phyloP scores from a whole-genome alignment of 2,888 invertebrate genomes.

The Bombylius major region DNA sequence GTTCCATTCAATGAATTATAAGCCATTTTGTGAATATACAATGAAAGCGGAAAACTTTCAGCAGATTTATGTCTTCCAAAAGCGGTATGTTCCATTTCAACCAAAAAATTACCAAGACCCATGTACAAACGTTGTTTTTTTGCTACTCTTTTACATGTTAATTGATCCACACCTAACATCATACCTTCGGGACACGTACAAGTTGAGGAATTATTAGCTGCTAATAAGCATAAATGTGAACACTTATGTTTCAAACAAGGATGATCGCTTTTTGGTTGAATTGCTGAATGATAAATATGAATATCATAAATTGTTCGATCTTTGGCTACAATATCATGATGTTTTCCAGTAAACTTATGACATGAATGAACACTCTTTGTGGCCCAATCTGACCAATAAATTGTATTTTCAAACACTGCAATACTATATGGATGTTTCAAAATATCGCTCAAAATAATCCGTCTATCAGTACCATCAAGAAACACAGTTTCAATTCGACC shows the following conservation, averaged over 20 bases:
- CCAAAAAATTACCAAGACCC: conserved; percentile 43
- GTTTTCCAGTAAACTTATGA: conserved; percentile 63
- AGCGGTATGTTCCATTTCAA: conserved; percentile 49
- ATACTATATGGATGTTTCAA: conserved; percentile 72
- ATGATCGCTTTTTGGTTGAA: conserved; percentile 43
- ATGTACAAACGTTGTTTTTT: conserved; percentile 34
- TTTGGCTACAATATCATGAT: conserved; percentile 42
- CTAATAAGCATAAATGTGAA: conserved; percentile 64
- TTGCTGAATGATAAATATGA: conserved; percentile 59
- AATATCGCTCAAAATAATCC: conserved; percentile 45
- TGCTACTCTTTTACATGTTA: conserved; percentile 43
- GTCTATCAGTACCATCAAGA: conserved; percentile 52
- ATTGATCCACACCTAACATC: conserved; percentile 41
- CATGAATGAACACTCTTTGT: conserved; percentile 60
- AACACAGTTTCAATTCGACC: conserved; percentile 50
- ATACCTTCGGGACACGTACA: conserved; percentile 72
- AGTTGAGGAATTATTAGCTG: conserved; percentile 41
- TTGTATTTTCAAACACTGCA: conserved; percentile 71
- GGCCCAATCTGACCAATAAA: conserved; percentile 87
- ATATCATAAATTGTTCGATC: conserved; percentile 43
- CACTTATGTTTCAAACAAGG: conserved; percentile 54
- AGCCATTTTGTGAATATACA: conserved; percentile 51
- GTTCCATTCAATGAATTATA: conserved; percentile 47
- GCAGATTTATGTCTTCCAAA: conserved; percentile 52
- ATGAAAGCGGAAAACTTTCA: conserved; percentile 37